These are phyloP conservation scores for Rhagoletis pomonella DNA, from an alignment of 1,140 invertebrate species.

Conservation along the genomic window DNA sequence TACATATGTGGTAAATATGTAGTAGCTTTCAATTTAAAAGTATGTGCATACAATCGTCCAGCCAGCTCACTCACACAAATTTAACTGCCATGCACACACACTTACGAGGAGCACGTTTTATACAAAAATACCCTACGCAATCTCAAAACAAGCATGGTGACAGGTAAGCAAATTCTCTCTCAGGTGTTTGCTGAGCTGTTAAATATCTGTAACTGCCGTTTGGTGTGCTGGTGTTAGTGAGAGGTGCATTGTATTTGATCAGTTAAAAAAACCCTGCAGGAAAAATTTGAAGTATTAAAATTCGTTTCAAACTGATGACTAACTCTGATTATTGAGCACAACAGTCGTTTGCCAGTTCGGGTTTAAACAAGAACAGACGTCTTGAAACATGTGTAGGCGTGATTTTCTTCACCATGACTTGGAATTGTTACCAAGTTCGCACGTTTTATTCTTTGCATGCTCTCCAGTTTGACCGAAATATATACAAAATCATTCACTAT, in stretches of 20 bases:
- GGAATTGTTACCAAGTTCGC: too few relatives aligned
- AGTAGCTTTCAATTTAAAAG: not conserved
- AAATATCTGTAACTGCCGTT: conserved; percentile 13
- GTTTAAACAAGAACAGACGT: too few relatives aligned
- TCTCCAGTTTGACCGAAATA: too few relatives aligned
- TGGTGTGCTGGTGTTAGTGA: not conserved
- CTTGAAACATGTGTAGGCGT: too few relatives aligned
- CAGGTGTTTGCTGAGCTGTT: conserved; percentile 7
- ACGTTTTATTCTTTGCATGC: too few relatives aligned
- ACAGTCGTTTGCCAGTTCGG: too few relatives aligned
- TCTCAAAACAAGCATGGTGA: not conserved
- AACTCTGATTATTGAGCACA: too few relatives aligned
- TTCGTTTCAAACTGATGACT: too few relatives aligned
- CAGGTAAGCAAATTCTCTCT: conserved; percentile 34
- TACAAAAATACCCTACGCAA: not conserved
- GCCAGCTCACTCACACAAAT: not conserved
- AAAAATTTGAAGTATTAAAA: not conserved
- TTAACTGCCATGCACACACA: not conserved
- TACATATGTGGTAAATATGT: not conserved
- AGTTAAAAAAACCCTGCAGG: not conserved
- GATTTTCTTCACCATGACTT: too few relatives aligned
- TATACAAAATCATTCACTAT: too few relatives aligned
- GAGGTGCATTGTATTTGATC: not conserved
- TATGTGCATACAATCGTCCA: not conserved
- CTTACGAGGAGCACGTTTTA: too few relatives aligned